A percentile compares a stretch with the other conserved stretches of the same genome.
phyloP scores from a whole-genome alignment of 2,888 invertebrate genomes.

The Dastarcus helophoroides region DNA sequence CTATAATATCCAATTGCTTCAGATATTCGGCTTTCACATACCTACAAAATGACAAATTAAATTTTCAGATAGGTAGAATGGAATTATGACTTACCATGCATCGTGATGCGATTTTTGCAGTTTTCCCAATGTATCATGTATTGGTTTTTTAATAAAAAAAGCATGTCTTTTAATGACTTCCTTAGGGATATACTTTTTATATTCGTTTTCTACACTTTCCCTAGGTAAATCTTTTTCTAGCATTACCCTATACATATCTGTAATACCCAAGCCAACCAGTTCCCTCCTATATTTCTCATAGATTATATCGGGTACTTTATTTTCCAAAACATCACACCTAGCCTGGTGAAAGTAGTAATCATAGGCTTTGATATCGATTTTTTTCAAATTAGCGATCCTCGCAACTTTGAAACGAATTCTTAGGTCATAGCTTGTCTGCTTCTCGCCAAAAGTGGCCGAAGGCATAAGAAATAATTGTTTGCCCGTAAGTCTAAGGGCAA shows the following conservation, averaged over 20 bases:
- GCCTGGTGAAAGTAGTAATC: conserved; percentile 82
- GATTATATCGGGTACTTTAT: conserved; percentile 66
- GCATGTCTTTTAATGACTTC: conserved; percentile 63
- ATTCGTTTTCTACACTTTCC: conserved; percentile 62
- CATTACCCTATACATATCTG: conserved; percentile 78
- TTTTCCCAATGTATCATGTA: conserved; percentile 51
- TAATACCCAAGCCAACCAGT: conserved; percentile 72
- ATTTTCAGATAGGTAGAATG: conserved; percentile 4
- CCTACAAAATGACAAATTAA: conserved; percentile 26
- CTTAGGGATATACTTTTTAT: conserved; percentile 74
- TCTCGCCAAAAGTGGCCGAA: conserved; percentile 43
- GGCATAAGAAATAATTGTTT: conserved; percentile 59
- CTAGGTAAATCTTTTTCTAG: conserved; percentile 58
- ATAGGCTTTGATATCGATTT: conserved; percentile 63
- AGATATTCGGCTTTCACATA: conserved; percentile 70
- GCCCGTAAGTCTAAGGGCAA: conserved; percentile 57
- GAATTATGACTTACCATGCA: conserved; percentile 45
- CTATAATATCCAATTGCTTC: conserved; percentile 66
- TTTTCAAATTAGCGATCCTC: conserved; percentile 47
- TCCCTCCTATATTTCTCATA: conserved; percentile 68
- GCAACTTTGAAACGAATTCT: conserved; percentile 71
- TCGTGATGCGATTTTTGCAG: conserved; percentile 49
- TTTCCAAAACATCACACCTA: conserved; percentile 67
- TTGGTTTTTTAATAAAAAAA: conserved; percentile 64
- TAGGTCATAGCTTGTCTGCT: conserved; percentile 54